These are phyloP conservation scores for Gibbula magus DNA, from an alignment of 2,888 invertebrate species.

Conservation along the genomic window DNA sequence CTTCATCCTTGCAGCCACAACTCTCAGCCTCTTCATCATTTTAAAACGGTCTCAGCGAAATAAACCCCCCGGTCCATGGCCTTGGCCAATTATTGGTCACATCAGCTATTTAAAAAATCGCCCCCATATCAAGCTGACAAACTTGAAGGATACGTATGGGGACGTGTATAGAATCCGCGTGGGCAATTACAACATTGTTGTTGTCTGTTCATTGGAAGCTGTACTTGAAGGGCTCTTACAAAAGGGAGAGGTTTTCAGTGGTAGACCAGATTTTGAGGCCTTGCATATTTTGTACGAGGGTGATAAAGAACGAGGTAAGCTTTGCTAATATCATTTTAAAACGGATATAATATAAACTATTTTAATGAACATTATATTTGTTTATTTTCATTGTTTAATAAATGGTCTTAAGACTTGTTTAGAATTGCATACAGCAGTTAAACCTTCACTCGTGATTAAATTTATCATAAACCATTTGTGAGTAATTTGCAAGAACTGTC, in stretches of 20 bases:
- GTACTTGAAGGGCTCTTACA: slow-evolving; percentile 56
- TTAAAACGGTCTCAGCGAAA: slow-evolving; percentile 39
- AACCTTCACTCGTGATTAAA: too few relatives aligned
- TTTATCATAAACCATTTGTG: too few relatives aligned
- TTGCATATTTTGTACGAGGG: slow-evolving; percentile 50
- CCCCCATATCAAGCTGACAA: slow-evolving; percentile 53
- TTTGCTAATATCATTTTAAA: too few relatives aligned
- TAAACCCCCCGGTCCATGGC: slow-evolving; percentile 54
- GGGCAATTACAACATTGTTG: slow-evolving; percentile 52
- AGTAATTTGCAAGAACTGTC: too few relatives aligned
- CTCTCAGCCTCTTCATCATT: slow-evolving; percentile 46
- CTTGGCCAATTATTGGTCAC: slow-evolving; percentile 55
- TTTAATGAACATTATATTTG: too few relatives aligned
- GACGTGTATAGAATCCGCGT: slow-evolving; percentile 56
- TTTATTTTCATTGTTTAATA: too few relatives aligned
- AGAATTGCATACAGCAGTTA: too few relatives aligned
- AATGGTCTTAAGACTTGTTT: too few relatives aligned
- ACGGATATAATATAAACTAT: too few relatives aligned
- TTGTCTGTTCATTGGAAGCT: slow-evolving; percentile 56
- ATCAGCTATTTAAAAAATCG: slow-evolving; percentile 41
- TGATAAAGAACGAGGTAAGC: slow-evolving; percentile 48
- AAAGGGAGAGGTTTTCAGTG: slow-evolving; percentile 43
- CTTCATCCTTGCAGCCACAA: not conserved
- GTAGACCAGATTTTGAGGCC: slow-evolving; percentile 50
- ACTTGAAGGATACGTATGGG: slow-evolving; percentile 57